Evolutionary conservation across 1,140 invertebrate species (phyloP).

Genomic region (honey bee (Apis mellifera)): DNA sequence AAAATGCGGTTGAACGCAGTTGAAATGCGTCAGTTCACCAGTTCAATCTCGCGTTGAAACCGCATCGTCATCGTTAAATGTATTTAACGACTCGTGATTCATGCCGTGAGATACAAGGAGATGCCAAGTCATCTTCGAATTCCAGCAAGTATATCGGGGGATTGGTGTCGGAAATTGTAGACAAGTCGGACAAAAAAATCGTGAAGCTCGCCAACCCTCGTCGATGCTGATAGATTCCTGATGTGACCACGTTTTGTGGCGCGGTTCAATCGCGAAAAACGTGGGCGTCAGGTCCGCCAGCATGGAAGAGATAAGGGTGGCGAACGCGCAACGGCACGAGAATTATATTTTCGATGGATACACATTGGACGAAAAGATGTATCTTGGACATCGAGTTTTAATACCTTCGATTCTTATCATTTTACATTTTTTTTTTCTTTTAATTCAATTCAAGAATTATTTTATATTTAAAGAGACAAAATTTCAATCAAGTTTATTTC

Average conservation of each 20-base stretch:
- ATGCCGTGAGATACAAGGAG: neutral
- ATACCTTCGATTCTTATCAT: neutral
- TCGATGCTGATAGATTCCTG: constrained; percentile 66
- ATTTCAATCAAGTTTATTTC: neutral
- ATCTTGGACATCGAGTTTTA: constrained; percentile 37
- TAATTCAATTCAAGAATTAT: too few relatives aligned
- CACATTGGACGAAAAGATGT: constrained; percentile 10
- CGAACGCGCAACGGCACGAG: constrained; percentile 36
- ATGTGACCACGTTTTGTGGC: constrained; percentile 58
- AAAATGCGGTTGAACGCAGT: neutral
- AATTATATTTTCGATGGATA: constrained; percentile 54
- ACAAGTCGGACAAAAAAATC: constrained; percentile 39
- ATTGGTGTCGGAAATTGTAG: neutral
- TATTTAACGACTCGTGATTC: constrained; percentile 35
- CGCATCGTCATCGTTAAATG: neutral
- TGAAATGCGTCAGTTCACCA: constrained; percentile 6
- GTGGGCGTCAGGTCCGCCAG: constrained; percentile 50
- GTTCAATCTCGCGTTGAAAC: neutral
- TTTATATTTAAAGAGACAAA: neutral
- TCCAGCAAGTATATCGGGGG: constrained; percentile 13
- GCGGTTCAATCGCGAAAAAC: constrained; percentile 39
- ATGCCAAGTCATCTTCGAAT: constrained; percentile 32
- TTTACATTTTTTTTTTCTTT: neutral
- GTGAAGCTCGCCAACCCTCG: constrained; percentile 49
- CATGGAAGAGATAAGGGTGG: constrained; percentile 64